Evolutionary conservation across 2,797 vertebrate genomes (phyloP), one percentile per base, ranked within the genome.

Genomic region (Oreortyx pictus): DNA sequence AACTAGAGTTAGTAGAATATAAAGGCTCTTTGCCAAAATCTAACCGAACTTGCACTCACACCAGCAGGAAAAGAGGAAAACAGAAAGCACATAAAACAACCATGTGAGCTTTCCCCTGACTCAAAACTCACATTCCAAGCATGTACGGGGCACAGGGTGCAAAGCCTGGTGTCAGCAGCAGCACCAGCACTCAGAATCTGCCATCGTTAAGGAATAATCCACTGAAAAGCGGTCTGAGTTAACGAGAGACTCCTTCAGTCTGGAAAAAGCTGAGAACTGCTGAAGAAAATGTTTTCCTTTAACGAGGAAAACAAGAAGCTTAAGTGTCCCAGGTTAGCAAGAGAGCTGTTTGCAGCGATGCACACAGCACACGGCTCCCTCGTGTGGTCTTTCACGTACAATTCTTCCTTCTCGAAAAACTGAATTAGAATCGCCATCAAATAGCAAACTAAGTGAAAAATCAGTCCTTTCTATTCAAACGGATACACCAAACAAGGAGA

Each of bases 341-440:
- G 43, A 37, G 12, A 86, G 68, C 73, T 70, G 35, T 50, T 20
- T 31, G 64, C 47, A 94, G 60, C 15, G 44, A 54, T 22, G 23
- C 12, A 14, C 0, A 0, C 27, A 88, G 93, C 88, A 39, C 80
- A 91, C 2, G 39, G 46, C 95, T 89, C 95, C 96, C 95, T 88
- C 96, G 0, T 94, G 96, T 93, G 96, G 96, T 57, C 66, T 57
- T 27, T 29, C 52, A 71, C 66, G 67, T 5, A n/a, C 27, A 76
- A 23, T 14, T 86, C 79, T 80, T 39, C n/a, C 27, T 54, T 78
- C 22, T 52, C 7, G 0, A 92, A 81, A 72, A 89, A 35, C 17
- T 37, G 49, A 35, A 79, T 43, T 2, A 4, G 59, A 82, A 77
- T 39, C 0, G 0, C 35, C 37, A 49, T 14, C 62, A 66, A 72